Evolutionary conservation across 2,113 vertebrate species (phyloP), one percentile per base, ranked within the genome.

Genomic region (Scortum barcoo): DNA sequence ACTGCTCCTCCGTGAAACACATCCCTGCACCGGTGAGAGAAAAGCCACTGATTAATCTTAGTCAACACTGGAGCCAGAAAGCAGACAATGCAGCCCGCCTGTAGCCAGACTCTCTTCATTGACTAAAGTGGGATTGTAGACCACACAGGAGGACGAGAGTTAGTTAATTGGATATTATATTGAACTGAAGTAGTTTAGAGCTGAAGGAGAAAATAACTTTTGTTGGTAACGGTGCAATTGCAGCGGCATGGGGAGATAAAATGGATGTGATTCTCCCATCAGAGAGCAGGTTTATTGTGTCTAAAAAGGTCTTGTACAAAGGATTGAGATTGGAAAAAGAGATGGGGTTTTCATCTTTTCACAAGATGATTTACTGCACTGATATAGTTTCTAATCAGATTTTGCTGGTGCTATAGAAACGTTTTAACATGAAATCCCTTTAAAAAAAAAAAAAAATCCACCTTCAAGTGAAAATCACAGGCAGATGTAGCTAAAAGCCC

Each of bases 111-210:
- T 75, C 66, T 72, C 62, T 83, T 91, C 85, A 84, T 86, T 82
- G 75, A 83, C 79, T 80, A 78, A 78, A 57, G 70, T 53, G 54
- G 56, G 60, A 78, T 76, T 38, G 28, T 40, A 80, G 76, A 74
- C 17, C 67, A 69, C 80, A 84, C 65, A 75, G 36, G 70, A 81
- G 76, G 42, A 66, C n/a, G 24, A 71, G 80, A 72, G 81, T 85
- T 75, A 83, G 76, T 88, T 92, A 89, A 92, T 89, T 93, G 81
- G 87, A 90, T 91, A 90, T 92, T 82, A 88, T 87, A 92, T 90
- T 76, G 86, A 92, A 79, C 80, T 76, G 63, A 89, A 87, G 83
- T 84, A 86, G 77, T 90, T 92, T 75, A 72, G 61, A 87, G 78
- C 71, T 71, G 63, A 66, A 57, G 57, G 73, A 85, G 74, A 87